phyloP scores from a whole-genome alignment of 2,888 invertebrate species.

The Ectemnius lituratus region DNA sequence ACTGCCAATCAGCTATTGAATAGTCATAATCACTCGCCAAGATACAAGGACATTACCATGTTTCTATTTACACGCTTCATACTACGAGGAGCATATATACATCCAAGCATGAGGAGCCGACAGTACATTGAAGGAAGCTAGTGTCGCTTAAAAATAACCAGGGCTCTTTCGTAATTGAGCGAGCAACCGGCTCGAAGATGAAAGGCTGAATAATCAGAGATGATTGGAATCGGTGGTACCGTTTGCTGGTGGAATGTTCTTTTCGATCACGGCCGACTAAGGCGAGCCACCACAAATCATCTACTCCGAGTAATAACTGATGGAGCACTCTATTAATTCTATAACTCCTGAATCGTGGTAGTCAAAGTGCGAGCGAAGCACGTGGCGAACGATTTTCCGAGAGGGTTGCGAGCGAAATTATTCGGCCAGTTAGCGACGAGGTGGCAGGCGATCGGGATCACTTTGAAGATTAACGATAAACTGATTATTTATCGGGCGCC shows the following conservation, averaged over 20 bases:
- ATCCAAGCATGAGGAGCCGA: neutral
- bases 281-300: too few species aligned
- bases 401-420: too few species aligned
- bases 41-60: too few species aligned
- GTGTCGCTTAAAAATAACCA: conserved; percentile 40
- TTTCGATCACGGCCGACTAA: too few species aligned
- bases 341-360: too few species aligned
- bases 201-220: conserved; percentile 36
- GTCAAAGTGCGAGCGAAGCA: too few species aligned
- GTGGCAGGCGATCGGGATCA: conserved; percentile 29
- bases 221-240: conserved; percentile 31
- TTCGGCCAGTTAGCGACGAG: conserved; percentile 2
- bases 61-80: too few species aligned
- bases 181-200: conserved; percentile 30
- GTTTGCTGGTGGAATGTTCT: conserved; percentile 4
- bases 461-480: conserved; percentile 56
- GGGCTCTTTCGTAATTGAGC: conserved; percentile 38
- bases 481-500: conserved; percentile 59
- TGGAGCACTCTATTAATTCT: too few species aligned
- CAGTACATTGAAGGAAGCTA: neutral
- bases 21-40: too few species aligned
- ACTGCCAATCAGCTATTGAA: too few species aligned
- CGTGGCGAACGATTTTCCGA: too few species aligned
- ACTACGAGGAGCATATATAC: neutral
- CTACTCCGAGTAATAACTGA: too few species aligned